A percentile compares a stretch with the other conserved stretches of the same genome.
These are phyloP conservation scores for Cariama cristata DNA, from an alignment of 2,113 vertebrate genomes.

Conservation along the genomic window DNA sequence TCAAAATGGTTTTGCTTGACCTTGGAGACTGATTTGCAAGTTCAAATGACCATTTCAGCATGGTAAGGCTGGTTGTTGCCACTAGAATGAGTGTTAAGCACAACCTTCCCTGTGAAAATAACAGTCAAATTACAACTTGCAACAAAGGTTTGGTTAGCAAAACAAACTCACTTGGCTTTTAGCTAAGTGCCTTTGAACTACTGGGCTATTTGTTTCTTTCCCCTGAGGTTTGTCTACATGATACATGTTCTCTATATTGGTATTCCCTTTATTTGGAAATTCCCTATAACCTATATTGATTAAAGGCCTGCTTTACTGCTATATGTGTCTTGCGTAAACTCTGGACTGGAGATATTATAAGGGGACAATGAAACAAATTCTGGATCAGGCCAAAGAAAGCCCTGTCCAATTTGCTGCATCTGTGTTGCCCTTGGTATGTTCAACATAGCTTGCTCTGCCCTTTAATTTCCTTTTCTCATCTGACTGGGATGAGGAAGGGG, in stretches of 20 bases:
- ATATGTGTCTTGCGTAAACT: fast-evolving
- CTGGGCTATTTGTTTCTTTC: not conserved
- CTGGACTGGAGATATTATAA: not conserved
- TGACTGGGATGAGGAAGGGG: not conserved
- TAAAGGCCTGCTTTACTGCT: not conserved
- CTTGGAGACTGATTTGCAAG: not conserved
- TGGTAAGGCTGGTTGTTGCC: not conserved
- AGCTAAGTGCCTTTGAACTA: not conserved
- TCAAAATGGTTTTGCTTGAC: not conserved
- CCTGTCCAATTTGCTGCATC: not conserved
- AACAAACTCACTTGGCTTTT: not conserved
- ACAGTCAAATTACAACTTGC: not conserved
- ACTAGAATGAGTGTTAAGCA: not conserved
- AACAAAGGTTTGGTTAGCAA: not conserved
- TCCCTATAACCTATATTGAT: not conserved
- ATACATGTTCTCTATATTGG: not conserved
- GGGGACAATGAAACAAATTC: not conserved
- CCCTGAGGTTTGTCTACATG: not conserved
- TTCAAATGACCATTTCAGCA: not conserved
- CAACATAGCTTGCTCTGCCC: not conserved
- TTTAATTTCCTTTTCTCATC: not conserved
- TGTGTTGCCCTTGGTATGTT: not conserved
- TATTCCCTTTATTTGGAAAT: not conserved
- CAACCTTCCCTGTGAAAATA: not conserved
- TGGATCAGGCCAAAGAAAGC: not conserved